phyloP scores from a whole-genome alignment of 1,140 invertebrate genomes.

The Drosophila ananassae region DNA sequence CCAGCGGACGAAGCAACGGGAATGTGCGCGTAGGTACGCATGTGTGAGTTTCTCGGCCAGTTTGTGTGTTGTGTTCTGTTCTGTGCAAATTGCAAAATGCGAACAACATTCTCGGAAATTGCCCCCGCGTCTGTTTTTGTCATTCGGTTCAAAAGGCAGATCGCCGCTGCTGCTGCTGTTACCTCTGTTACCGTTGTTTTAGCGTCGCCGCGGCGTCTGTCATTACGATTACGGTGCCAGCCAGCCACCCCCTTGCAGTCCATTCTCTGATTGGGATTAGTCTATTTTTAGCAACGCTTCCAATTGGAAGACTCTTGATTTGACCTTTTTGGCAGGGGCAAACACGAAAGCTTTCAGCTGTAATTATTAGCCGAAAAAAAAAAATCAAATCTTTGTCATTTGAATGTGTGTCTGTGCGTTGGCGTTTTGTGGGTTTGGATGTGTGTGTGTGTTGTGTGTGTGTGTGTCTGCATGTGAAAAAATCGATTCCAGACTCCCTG shows the following conservation, averaged over 20 bases:
- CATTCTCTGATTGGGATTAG: conserved; percentile 15
- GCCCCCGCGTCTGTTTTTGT: conserved; percentile 53
- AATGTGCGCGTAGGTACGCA: not conserved
- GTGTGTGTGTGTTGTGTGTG: conserved; percentile 6
- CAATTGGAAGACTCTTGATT: conserved; percentile 63
- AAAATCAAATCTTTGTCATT: not conserved
- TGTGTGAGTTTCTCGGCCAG: not conserved
- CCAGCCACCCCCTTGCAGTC: conserved; percentile 23
- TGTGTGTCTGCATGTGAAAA: conserved; percentile 66
- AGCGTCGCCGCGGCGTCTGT: conserved; percentile 61
- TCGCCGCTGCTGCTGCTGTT: conserved; percentile 2
- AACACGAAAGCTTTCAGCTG: conserved; percentile 52
- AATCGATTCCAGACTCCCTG: conserved; percentile 81
- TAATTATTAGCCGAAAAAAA: conserved; percentile 54
- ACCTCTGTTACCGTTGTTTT: conserved; percentile 20
- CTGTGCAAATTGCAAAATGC: conserved; percentile 60
- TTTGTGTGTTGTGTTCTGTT: not conserved
- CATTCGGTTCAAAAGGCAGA: conserved; percentile 41
- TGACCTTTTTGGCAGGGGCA: conserved; percentile 60
- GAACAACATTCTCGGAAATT: conserved; percentile 54
- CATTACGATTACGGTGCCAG: conserved; percentile 28
- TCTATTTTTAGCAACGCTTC: conserved; percentile 71
- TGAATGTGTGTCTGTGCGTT: conserved; percentile 27
- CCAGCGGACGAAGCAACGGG: not conserved
- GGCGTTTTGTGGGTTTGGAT: conserved; percentile 1